Evolutionary conservation across 2,888 invertebrate species (phyloP), one percentile per base, ranked within the genome.

Genomic region (Boloria selene): DNA sequence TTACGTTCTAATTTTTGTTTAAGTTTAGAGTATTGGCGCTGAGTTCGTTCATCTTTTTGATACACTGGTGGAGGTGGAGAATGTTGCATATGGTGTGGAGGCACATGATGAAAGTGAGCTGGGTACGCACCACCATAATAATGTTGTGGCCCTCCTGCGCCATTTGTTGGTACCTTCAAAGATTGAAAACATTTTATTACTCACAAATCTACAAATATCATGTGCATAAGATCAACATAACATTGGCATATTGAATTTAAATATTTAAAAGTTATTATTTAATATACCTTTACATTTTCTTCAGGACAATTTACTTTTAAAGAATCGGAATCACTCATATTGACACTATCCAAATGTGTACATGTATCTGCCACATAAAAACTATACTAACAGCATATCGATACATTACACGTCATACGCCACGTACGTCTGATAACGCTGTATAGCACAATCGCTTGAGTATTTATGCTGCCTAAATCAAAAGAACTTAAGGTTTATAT

Each of bases 1-100:
- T 95, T 95, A 73, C 95, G 93, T 80, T 96, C 96, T 73, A 96
- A 87, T 86, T 96, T 96, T 77, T 95, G 94, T 82, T 95, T 94
- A 76, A 96, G 91, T 86, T 96, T 97, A 72, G 94, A 94, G 81
- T 95, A 95, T 84, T 96, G 96, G 71, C 96, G 91, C 80, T 96
- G 96, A 51, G 96, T 94, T 77, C 97, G 93, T 84, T 97, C 97
- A 84, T 96, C 96, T 83, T 96, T 96, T 80, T 95, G 95, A 85
- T 93, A 95, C 50, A 87, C 86, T 4, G 92, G 93, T 56, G 95
- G 94, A 63, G 95, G 95, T 64, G 95, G 95, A 72, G 95, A 95
- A 86, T 94, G 95, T 75, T 95, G 95, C 87, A 94, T 93, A 80
- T 95, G 95, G 78, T 94, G 93, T 75, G 87, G 85, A 70, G 91